phyloP scores from a whole-genome alignment of 2,888 invertebrate species.

The Pseudococcus viburni region DNA sequence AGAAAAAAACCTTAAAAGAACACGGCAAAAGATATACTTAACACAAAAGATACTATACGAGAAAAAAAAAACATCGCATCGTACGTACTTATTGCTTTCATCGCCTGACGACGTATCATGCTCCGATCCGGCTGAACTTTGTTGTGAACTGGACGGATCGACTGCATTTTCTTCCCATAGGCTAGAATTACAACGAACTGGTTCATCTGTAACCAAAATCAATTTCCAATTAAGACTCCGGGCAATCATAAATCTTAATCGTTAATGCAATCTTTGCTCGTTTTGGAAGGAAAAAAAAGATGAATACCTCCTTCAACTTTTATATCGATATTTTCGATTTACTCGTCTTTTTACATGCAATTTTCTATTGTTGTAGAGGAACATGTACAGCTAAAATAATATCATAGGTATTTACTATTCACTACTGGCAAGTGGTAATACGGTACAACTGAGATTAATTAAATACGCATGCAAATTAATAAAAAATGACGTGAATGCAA shows the following conservation, averaged over 20 bases:
- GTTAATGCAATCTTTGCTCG: conserved; percentile 3
- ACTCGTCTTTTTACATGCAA: background rate
- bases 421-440: too few relatives aligned
- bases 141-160: conserved; percentile 69
- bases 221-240: conserved; percentile 33
- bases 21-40: background rate
- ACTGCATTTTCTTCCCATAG: conserved; percentile 69
- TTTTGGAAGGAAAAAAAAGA: background rate
- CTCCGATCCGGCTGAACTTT: conserved; percentile 73
- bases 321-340: background rate
- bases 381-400: too few relatives aligned
- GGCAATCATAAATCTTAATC: conserved; percentile 28
- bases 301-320: background rate
- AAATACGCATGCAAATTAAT: background rate
- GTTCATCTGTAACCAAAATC: conserved; percentile 79
- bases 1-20: conserved; percentile 5
- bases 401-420: too few relatives aligned
- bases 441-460: background rate
- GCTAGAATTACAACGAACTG: conserved; percentile 71
- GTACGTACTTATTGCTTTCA: conserved; percentile 75
- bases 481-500: background rate
- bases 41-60: conserved; percentile 20
- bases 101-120: conserved; percentile 78
- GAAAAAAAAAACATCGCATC: background rate
- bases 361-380: too few relatives aligned